Evolutionary conservation across 2,113 vertebrate genomes (phyloP), one percentile per base, ranked within the genome.

Genomic region (Cranoglanis bouderius): DNA sequence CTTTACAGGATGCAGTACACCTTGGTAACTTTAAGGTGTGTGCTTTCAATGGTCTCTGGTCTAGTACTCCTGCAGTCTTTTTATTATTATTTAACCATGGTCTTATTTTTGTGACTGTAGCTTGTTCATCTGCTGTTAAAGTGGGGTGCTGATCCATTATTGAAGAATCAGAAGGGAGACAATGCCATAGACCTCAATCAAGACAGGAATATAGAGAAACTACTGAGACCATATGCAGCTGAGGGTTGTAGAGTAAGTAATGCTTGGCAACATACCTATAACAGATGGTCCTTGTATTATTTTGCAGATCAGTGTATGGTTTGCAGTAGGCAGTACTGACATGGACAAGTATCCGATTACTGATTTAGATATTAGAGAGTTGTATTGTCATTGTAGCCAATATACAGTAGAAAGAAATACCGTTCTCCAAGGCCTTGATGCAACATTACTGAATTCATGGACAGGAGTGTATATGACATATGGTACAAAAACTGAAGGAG

Each of bases 1-100:
- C 96, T 13, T 88, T 97, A n/a, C 95, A 96, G 51, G 93, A 96
- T 89, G 96, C 97, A 90, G 95, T 96, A 90, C 86, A 32, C 77
- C 92, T 88, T 85, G 94, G 93, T 35, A 91, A 96, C 90, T 92
- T 94, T 86, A 82, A 96, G 96, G 96, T 97, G 93, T 12, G n/a
- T 53, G 14, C 0, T 84, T 63, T 49, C 9, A 38, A 19, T 1
- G 7, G 32, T 70, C 14, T 38, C 51, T 19, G 14, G 5, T 74
- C 21, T 78, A 9, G 29, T 38, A 21, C 0, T 35, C 4, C 4
- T 38, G 40, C 29, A 13, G 43, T 29, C 29, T 18, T 63, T n/a
- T 61, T 51, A 0, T 81, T 40, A 46, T 83, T 65, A n/a, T 72
- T 51, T 2, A 85, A 38, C 8, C 3, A 19, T 53, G 72, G 59